Conservation (phyloP, 2,888 invertebrate genomes). For the Blera fallax region DNA sequence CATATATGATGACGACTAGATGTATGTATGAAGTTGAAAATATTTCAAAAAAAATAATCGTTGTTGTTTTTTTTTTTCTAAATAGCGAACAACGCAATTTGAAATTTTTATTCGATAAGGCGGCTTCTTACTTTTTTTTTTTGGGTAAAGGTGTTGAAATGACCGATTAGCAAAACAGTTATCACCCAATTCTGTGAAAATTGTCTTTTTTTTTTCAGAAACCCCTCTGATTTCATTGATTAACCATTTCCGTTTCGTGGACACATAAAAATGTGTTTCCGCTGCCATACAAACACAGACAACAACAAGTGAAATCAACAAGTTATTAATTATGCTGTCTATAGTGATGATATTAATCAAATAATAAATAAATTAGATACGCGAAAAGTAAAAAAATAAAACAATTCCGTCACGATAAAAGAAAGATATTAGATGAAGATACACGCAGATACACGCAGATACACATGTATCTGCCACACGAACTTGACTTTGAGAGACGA, state of each 20-base stretch:
- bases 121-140: not conserved
- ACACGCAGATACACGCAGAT: not conserved
- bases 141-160: conserved; percentile 2
- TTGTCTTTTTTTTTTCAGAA: not conserved
- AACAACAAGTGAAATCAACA: conserved; percentile 20
- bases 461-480: not conserved
- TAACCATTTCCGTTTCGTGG: conserved; percentile 31
- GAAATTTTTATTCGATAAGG: conserved; percentile 23
- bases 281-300: not conserved
- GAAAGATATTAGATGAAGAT: conserved; percentile 5
- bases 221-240: conserved; percentile 33
- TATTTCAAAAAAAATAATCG: not conserved
- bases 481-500: conserved; percentile 36
- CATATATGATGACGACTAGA: conserved; percentile 8
- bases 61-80: not conserved
- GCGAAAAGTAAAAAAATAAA: conserved; percentile 6
- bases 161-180: conserved; percentile 33
- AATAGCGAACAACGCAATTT: conserved; percentile 49
- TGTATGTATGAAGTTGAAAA: not conserved
- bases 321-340: conserved; percentile 10
- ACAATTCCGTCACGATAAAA: conserved; percentile 22
- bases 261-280: not conserved
- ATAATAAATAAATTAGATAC: conserved; percentile 16
- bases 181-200: not conserved
- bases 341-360: conserved; percentile 6